Base-by-base conservation (phyloP, 2,113 vertebrate species). In the Bothrops jararaca region DNA sequence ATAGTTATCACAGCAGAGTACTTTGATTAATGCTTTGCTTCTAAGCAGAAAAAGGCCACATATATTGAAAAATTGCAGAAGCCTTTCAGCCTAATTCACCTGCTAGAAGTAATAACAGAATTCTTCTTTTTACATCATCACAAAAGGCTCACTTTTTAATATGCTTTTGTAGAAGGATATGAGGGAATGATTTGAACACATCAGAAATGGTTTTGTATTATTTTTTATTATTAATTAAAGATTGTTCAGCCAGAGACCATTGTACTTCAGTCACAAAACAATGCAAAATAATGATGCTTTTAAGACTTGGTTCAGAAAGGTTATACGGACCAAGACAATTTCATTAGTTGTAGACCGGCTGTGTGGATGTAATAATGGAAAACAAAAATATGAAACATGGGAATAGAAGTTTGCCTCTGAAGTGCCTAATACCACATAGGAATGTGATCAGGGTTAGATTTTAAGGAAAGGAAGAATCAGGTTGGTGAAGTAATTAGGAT, bases 181-280 rank as follows among this genome's bases (percentile, higher is more conserved):
- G 92, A 86, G 91, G 50, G 95, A 95, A 80, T 53, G 86, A 92
- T 93, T 90, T 85, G 92, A 89, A 85, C 56, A 80, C 18, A 80
- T 80, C 74, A 80, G 34, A 80, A 80, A 80, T 80, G 74, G 74
- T 39, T 60, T 94, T 45, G 50, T 95, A 92, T 95, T 95, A 92
- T 90, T 85, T 89, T 95, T 90, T 96, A 94, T 95, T 96, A 53
- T 94, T 96, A 93, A 91, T 95, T 95, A 0, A 94, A 85, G 39
- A 89, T 91, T 42, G 92, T 64, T 95, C 95, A 92, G 94, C 96
- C 80, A 91, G 92, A 56, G 89, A 94, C 56, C 42, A 85, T 60
- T 96, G 92, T 85, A 74, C 95, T 26, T 89, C 53, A n/a, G 20
- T 80, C 95, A 88, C 53, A 92, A 52, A 94, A 85, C 95, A 93